Base-by-base conservation (phyloP, 2,797 vertebrate species). In the Coluber constrictor region DNA sequence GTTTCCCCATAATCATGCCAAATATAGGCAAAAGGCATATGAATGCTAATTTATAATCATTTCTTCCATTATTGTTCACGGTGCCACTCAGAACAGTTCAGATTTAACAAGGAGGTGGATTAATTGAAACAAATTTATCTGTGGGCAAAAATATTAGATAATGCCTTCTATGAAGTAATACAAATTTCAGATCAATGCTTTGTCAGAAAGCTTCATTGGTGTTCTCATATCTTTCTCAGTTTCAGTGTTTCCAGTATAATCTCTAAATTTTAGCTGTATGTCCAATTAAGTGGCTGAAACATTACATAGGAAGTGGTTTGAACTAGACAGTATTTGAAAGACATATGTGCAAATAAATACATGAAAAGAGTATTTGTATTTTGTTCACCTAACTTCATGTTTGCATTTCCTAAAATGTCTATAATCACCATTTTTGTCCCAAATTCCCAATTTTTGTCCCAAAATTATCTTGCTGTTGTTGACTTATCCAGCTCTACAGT, bases 301-400 rank as follows among this genome's bases (percentile, higher is more conserved):
- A 66, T 87, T 20, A 32, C 60, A 47, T 83, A n/a, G 56, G 63
- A 83, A 88, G 55, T 23, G 5, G 59, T 8, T 3, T 32, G 37
- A 70, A 32, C 32, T 32, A 70, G 37, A 5, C 60, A 29, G 11
- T 25, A 56, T 83, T 74, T 63, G 66, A 32, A 60, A 43, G 18
- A 15, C n/a, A 51, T 20, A 47, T 27, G 87, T 3, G 10, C 20
- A 56, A 13, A 86, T 25, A 54, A 18, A 89, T 63, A 25, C 5
- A 5, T 60, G 25, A 63, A 93, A 93, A 91, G 25, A 88, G 59
- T 87, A 86, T 89, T 29, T 60, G 29, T 56, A 12, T 55, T 56
- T 93, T 94, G 54, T 74, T 32, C 55, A 61, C 47, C 74, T 57
- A 29, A 66, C 70, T 70, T 92, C 25, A 94, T 93, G 94, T 94